Base-by-base conservation (phyloP, 2,113 vertebrate species). In the Coracopsis vasa region DNA sequence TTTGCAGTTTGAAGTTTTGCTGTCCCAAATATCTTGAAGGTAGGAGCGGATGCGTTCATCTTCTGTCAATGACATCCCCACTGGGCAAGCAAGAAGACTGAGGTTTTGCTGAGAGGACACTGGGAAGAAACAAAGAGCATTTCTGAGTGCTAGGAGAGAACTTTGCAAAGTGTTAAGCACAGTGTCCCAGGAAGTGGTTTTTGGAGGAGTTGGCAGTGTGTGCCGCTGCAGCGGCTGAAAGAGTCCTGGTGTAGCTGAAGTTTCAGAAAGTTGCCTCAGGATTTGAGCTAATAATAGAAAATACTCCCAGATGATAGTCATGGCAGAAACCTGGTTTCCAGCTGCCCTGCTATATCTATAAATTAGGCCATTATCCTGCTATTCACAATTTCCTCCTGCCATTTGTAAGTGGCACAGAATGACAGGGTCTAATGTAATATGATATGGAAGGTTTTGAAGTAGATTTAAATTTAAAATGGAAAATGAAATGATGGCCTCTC, bases 381-480 rank as follows among this genome's bases (percentile, higher is more conserved):
- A 86, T 56, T 95, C 54, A 78, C n/a, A 95, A 80, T 97, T 98
- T 97, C 88, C 74, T 94, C 42, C 90, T 95, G 82, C 88, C 80
- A 65, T 94, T 97, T 96, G 42, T 82, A 95, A 91, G 79, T 44
- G 65, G 70, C 45, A 50, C 44, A 67, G 66, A 77, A 91, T 2
- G 29, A 90, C n/a, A 47, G 54, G 6, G 51, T 80, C 71, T 88
- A 71, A 80, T 95, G 81, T 93, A 86, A 86, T 94, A 73, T 75
- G 78, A 88, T 93, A 89, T 58, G 69, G 92, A 93, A 84, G 56
- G 60, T 91, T 90, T 88, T 92, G 84, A 89, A 97, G 84, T 16
- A 80, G 93, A 92, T 80, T 95, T 92, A 91, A 95, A 97, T 97
- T 90, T 87, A 96, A 95, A 97, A 96, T 93, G 95, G 94, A 95